A percentile compares a stretch with the other conserved stretches of the same genome.
phyloP scores from a whole-genome alignment of 2,797 vertebrate genomes.

The Melanotaenia nigrans region DNA sequence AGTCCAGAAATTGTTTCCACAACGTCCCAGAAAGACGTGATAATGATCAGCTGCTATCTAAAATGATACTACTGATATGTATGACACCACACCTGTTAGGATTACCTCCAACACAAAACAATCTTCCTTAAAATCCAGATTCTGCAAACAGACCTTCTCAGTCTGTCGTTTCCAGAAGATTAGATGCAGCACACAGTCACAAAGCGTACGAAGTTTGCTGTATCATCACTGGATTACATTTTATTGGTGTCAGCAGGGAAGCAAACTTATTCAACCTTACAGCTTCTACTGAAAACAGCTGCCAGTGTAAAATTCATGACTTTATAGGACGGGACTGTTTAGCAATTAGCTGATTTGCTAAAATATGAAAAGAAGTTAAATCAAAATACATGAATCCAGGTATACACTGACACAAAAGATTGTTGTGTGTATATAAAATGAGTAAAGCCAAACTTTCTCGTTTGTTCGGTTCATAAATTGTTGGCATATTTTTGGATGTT shows the following conservation, averaged over 20 bases:
- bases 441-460: background rate
- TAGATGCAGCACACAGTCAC: background rate
- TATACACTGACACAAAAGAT: background rate
- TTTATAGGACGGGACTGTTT: background rate
- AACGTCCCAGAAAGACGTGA: background rate
- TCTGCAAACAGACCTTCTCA: conserved; percentile 27
- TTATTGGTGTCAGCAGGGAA: background rate
- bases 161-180: background rate
- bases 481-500: background rate
- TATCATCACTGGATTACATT: background rate
- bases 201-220: background rate
- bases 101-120: background rate
- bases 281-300: background rate
- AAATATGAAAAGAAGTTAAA: conserved; percentile 23
- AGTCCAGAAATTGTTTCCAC: conserved; percentile 57
- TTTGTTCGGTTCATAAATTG: background rate
- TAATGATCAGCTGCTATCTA: conserved; percentile 3
- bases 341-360: conserved; percentile 17
- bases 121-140: conserved; percentile 16
- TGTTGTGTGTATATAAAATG: background rate
- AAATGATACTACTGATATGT: background rate
- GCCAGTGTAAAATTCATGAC: background rate
- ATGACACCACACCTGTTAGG: background rate
- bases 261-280: background rate
- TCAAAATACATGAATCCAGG: background rate